phyloP scores from a whole-genome alignment of 2,113 vertebrate genomes.

The Phalacrocorax aristotelis region DNA sequence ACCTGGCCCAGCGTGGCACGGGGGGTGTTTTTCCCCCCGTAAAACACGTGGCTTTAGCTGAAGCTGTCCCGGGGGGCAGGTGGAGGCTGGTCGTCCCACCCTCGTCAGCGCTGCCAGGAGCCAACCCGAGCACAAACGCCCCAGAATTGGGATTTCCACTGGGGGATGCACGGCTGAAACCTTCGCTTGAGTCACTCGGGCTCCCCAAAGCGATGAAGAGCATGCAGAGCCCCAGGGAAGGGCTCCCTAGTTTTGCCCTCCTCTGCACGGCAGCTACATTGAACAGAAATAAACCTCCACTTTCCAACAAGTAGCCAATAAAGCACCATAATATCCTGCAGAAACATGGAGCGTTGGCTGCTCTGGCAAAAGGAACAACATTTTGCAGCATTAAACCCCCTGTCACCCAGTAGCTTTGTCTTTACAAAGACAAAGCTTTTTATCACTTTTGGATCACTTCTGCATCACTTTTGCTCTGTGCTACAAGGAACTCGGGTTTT shows the following conservation, averaged over 20 bases:
- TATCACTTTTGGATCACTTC: neutral
- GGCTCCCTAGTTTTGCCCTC: neutral
- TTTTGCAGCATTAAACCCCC: neutral
- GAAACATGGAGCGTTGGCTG: fast-evolving
- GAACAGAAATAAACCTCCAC: neutral
- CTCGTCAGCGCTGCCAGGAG: neutral
- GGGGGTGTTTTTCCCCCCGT: fast-evolving
- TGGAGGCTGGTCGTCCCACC: neutral
- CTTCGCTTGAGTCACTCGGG: neutral
- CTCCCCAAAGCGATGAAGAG: neutral
- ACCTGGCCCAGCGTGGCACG: neutral
- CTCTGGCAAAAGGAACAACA: neutral
- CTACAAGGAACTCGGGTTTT: neutral
- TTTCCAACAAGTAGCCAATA: neutral
- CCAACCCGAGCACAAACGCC: neutral
- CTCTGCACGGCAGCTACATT: neutral
- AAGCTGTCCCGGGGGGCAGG: neutral
- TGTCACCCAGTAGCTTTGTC: fast-evolving
- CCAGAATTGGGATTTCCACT: neutral
- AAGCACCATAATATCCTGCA: neutral
- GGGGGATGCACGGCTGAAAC: neutral
- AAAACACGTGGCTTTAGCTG: fast-evolving
- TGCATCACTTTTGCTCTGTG: neutral
- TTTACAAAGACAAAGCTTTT: neutral
- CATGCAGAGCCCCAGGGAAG: fast-evolving